Base-by-base conservation (phyloP, 1,140 invertebrate genomes). In the Drosophila kepulauana region DNA sequence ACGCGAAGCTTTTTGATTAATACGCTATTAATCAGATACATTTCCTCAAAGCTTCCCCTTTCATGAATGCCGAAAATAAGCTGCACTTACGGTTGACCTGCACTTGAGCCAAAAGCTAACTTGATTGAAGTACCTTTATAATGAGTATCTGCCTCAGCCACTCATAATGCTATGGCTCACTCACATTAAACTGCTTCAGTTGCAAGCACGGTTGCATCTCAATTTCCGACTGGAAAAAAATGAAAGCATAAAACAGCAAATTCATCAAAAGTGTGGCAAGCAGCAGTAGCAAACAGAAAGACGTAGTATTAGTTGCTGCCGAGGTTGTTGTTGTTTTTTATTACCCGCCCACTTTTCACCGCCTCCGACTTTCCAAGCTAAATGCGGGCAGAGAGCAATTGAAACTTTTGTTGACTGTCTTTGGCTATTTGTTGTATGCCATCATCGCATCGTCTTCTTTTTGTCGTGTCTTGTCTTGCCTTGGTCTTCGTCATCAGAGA, bases 241-340 rank as follows among this genome's bases (percentile, higher is more conserved):
- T 30, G 41, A 57, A 65, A 49, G 65, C 41, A 41, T 66, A 64
- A 80, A 82, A 78, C 63, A 66, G 67, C 64, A 69, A 88, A 89
- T 89, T 81, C 85, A 89, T 88, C 85, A 89, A 88, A 88, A 89
- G 84, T 89, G 84, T 89, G 84, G 84, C 84, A 89, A 64, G 63
- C 71, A 77, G 20, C 20, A 25, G 3, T 3, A 62, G 59, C 70
- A 63, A 25, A 45, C 67, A 43, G n/a, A 13, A 43, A 43, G 52
- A 69, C 74, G 74, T 67, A 75, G 64, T 67, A 38, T 38, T 77
- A 69, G 56, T 56, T 69, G 78, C 49, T 63, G 49, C 65, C 8
- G 65, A 38, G 35, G 65, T 45, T 51, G 30, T 52, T 58, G 46
- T 8, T 48, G 13, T 33, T 33, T 11, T 59, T 59, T 20, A 46